These are phyloP conservation scores for Donacobius atricapilla DNA, from an alignment of 2,113 vertebrate genomes.

Conservation along the genomic window DNA sequence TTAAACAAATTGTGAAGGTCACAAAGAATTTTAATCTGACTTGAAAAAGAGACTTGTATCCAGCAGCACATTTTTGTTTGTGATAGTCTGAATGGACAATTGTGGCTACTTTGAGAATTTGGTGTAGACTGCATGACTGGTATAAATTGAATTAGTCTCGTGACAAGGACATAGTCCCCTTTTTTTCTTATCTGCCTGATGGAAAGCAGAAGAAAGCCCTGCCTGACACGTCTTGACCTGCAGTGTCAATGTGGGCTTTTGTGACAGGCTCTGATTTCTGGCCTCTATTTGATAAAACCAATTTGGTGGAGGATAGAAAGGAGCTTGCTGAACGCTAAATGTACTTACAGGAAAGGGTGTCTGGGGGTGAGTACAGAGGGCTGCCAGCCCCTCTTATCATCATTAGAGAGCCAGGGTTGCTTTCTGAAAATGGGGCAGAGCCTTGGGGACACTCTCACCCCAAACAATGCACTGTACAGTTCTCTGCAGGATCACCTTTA, in stretches of 20 bases:
- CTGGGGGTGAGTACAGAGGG: not conserved
- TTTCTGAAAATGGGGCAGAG: not conserved
- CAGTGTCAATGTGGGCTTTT: conserved; percentile 70
- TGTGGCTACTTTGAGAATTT: conserved; percentile 48
- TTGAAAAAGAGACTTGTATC: conserved; percentile 45
- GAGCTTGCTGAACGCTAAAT: conserved; percentile 18
- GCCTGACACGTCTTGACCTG: conserved; percentile 63
- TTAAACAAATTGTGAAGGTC: conserved; percentile 55
- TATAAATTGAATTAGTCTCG: conserved; percentile 73
- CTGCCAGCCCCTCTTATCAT: not conserved
- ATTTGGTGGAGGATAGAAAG: conserved; percentile 19
- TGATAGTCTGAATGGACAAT: conserved; percentile 27
- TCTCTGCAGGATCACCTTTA: not conserved
- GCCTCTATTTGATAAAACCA: conserved; percentile 72
- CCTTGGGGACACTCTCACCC: not conserved
- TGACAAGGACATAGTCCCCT: conserved; percentile 66
- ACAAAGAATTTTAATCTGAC: conserved; percentile 36
- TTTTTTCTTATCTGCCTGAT: conserved; percentile 62
- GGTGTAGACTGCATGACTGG: conserved; percentile 69
- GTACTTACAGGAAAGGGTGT: conserved; percentile 22
- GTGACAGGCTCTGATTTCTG: conserved; percentile 65
- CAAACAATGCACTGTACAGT: no score
- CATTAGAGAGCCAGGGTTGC: not conserved
- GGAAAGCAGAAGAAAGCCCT: conserved; percentile 71
- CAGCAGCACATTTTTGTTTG: conserved; percentile 46